Evolutionary conservation across 1,140 invertebrate species (phyloP).

Genomic region (Linepithema humile): DNA sequence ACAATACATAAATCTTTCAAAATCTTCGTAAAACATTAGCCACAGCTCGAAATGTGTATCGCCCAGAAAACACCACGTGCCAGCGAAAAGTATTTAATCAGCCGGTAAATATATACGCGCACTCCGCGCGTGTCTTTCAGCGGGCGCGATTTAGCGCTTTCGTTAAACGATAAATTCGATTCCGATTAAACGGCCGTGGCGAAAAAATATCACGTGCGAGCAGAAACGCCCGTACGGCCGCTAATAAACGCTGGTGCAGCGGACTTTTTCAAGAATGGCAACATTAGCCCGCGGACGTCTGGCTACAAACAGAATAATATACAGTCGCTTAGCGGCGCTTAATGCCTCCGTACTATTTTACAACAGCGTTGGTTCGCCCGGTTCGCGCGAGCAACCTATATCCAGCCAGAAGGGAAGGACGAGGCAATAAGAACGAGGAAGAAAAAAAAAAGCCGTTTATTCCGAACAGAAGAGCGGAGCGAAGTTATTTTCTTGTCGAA

Average conservation of each 20-base stretch:
- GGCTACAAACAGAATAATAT: constrained; percentile 69
- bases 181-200: constrained; percentile 1
- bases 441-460: constrained; percentile 55
- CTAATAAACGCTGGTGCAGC: constrained; percentile 45
- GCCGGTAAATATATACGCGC: not conserved
- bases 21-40: too few species aligned
- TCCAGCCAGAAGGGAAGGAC: constrained; percentile 18
- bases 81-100: not conserved
- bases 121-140: not conserved
- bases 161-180: constrained; percentile 38
- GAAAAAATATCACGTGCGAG: constrained; percentile 60
- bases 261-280: constrained; percentile 61
- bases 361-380: constrained; percentile 13
- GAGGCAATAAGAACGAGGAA: not conserved
- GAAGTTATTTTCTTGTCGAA: constrained; percentile 70
- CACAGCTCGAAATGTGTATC: not conserved
- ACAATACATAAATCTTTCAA: too few species aligned
- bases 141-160: constrained; percentile 7
- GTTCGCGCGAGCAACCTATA: constrained; percentile 47
- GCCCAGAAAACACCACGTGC: constrained; percentile 12
- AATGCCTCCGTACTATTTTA: constrained; percentile 63
- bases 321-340: constrained; percentile 64
- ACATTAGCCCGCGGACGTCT: constrained; percentile 44
- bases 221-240: constrained; percentile 45
- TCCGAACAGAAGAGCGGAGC: constrained; percentile 43